phyloP scores from a whole-genome alignment of 92 coral and sea anemone species.

The Epizoanthus scotinus region DNA sequence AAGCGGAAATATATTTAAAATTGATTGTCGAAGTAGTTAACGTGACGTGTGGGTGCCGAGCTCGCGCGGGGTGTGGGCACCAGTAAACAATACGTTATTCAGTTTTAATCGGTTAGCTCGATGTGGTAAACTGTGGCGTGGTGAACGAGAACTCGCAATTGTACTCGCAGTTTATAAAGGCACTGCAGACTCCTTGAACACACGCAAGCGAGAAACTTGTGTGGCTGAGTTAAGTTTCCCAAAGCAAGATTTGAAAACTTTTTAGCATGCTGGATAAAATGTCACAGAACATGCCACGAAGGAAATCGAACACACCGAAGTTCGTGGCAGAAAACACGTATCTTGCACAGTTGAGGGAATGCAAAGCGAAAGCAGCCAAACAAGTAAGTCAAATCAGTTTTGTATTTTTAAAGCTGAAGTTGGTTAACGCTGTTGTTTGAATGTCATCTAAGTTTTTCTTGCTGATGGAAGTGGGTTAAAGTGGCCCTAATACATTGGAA shows the following conservation, averaged over 20 bases:
- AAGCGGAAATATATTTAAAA: not conserved
- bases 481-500: too few species aligned
- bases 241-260: not conserved
- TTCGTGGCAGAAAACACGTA: constrained; percentile 31
- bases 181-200: not conserved
- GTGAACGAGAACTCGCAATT: too few species aligned
- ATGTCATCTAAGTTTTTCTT: too few species aligned
- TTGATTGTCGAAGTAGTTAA: too few species aligned
- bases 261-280: constrained; percentile 24
- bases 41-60: too few species aligned
- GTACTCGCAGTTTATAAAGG: not conserved
- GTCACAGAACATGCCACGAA: not conserved
- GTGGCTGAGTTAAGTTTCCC: too few species aligned
- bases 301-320: constrained; percentile 8
- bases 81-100: too few species aligned
- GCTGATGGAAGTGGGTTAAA: too few species aligned
- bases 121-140: not conserved
- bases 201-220: too few species aligned
- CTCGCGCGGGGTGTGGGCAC: too few species aligned
- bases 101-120: too few species aligned
- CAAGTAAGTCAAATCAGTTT: not conserved
- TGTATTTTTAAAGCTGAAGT: not conserved
- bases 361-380: constrained; percentile 33
- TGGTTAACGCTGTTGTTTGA: too few species aligned
- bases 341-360: constrained; percentile 9